A percentile compares a stretch with the other conserved stretches of the same genome.
Conservation (phyloP, 2,113 vertebrate species). For the Notechis scutatus region DNA sequence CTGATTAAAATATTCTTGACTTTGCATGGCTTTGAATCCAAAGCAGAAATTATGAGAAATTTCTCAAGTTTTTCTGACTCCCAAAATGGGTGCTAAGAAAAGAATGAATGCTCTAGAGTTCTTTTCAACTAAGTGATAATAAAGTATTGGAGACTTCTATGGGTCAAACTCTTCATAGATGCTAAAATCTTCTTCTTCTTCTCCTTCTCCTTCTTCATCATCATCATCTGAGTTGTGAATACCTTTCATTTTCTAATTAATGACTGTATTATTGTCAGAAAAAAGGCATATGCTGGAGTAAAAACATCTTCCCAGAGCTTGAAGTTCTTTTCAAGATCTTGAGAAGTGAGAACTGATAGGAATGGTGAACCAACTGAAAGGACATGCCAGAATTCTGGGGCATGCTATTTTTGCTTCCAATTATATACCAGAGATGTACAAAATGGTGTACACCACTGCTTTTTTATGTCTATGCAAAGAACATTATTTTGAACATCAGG, state of each 20-base stretch:
- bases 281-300: not conserved
- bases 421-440: not conserved
- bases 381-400: not conserved
- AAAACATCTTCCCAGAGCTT: not conserved
- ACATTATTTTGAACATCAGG: not conserved
- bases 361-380: not conserved
- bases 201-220: too few species aligned
- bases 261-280: not conserved
- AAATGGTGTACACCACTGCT: not conserved
- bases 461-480: not conserved
- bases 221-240: not conserved
- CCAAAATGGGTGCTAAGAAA: not conserved
- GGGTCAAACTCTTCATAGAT: conserved; percentile 41
- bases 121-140: conserved; percentile 39
- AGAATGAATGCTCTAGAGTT: conserved; percentile 34
- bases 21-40: conserved; percentile 9
- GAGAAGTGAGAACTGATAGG: not conserved
- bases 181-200: not conserved
- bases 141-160: conserved; percentile 48
- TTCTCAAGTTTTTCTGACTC: conserved; percentile 12
- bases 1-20: not conserved
- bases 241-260: conserved; percentile 38
- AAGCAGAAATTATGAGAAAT: not conserved
- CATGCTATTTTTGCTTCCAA: not conserved
- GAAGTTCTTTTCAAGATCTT: not conserved